Conservation (phyloP, 2,888 invertebrate species). For the Helobdella robusta region DNA sequence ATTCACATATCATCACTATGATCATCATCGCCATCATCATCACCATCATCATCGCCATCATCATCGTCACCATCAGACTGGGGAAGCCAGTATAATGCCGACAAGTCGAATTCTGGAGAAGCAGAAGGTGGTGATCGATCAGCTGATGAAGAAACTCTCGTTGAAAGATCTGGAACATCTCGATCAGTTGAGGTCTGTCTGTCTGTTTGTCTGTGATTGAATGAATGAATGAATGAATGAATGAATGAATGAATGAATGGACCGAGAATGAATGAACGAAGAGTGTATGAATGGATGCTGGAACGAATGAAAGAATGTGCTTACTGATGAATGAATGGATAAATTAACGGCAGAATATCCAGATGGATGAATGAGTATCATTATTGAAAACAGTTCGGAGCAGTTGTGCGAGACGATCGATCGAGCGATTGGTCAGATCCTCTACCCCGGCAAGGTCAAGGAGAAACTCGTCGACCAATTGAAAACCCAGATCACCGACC, state of each 20-base stretch:
- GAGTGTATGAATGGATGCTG: too few species aligned
- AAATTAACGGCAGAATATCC: too few species aligned
- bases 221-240: too few species aligned
- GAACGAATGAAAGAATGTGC: too few species aligned
- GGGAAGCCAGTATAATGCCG: conserved; percentile 57
- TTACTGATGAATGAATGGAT: too few species aligned
- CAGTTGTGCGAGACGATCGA: conserved; percentile 47
- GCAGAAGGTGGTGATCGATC: conserved; percentile 71
- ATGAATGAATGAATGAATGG: too few species aligned
- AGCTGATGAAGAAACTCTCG: conserved; percentile 47
- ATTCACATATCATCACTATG: neutral
- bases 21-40: neutral
- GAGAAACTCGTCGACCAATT: conserved; percentile 88
- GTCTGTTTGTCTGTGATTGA: too few species aligned
- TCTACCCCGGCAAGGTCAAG: conserved; percentile 86
- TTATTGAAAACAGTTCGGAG: conserved; percentile 41
- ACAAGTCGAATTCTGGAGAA: conserved; percentile 65
- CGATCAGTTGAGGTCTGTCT: conserved; percentile 36
- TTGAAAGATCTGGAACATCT: conserved; percentile 44
- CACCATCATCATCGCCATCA: neutral
- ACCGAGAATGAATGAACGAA: too few species aligned
- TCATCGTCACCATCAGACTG: conserved; percentile 54
- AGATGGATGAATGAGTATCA: too few species aligned
- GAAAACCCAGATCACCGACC: conserved; percentile 89
- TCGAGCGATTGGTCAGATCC: conserved; percentile 57